Percentiles rank a stretch among this genome's conserved stretches.
phyloP scores from a whole-genome alignment of 2,888 invertebrate genomes.

The Cyclophora albipunctata region DNA sequence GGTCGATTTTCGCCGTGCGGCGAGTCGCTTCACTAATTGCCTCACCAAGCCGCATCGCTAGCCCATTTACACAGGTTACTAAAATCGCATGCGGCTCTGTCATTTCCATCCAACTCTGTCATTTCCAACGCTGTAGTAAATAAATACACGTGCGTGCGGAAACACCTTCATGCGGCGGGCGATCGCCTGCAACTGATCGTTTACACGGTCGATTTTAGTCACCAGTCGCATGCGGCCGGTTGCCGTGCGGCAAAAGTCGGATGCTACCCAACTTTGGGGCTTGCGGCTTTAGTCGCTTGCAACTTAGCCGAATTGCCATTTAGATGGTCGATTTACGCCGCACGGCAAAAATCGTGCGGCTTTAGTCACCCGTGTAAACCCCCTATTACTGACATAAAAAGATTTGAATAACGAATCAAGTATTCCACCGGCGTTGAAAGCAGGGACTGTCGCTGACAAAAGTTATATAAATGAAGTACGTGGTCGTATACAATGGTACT shows the following conservation, averaged over 20 bases:
- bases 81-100: conserved; percentile 35
- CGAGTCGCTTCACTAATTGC: conserved; percentile 22
- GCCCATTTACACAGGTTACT: conserved; percentile 32
- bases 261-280: conserved; percentile 36
- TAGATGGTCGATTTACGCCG: conserved; percentile 28
- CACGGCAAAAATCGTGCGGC: conserved; percentile 29
- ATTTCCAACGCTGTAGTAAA: too few relatives aligned
- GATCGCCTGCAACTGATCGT: conserved; percentile 17
- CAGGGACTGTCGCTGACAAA: conserved; percentile 16
- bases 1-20: conserved; percentile 37
- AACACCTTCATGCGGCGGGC: conserved; percentile 15
- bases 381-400: conserved; percentile 2
- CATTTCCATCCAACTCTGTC: conserved; percentile 31
- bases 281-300: conserved; percentile 34
- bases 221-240: conserved; percentile 33
- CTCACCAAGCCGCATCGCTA: conserved; percentile 29
- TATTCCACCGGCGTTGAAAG: conserved; percentile 23
- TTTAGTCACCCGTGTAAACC: conserved; percentile 34
- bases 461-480: conserved; percentile 18
- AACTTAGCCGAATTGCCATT: conserved; percentile 31
- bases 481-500: conserved; percentile 1
- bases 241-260: conserved; percentile 33
- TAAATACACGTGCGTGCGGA: too few relatives aligned
- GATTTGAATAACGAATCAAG: conserved; percentile 30
- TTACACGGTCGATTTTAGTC: conserved; percentile 23